These are phyloP conservation scores for Lathamus discolor DNA, from an alignment of 2,113 vertebrate genomes.

Conservation along the genomic window DNA sequence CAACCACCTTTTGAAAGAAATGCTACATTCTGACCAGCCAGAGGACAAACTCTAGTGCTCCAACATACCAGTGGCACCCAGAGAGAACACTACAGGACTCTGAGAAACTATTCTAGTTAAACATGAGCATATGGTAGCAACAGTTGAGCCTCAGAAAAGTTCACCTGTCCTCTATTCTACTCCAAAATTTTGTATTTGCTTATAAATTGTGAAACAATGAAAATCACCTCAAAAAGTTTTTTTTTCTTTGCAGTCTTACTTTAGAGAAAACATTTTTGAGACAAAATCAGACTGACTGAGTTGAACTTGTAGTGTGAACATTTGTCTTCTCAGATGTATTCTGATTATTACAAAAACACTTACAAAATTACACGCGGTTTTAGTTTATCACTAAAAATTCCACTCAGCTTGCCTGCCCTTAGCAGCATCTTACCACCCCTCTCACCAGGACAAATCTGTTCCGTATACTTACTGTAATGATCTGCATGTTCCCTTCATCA, in stretches of 20 bases:
- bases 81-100: conserved; percentile 43
- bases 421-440: background rate
- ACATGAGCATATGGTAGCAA: conserved; percentile 19
- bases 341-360: conserved; percentile 65
- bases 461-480: conserved; percentile 25
- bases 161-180: conserved; percentile 58
- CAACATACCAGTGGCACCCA: conserved; percentile 40
- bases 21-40: conserved; percentile 41
- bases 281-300: conserved; percentile 55
- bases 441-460: background rate
- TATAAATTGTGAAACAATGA: conserved; percentile 44
- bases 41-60: conserved; percentile 38
- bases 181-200: conserved; percentile 45
- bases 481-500: conserved; percentile 28
- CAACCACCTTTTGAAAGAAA: background rate
- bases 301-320: background rate
- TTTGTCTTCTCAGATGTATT: background rate
- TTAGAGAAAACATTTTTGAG: conserved; percentile 45
- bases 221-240: conserved; percentile 19
- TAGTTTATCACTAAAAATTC: conserved; percentile 59
- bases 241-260: conserved; percentile 28
- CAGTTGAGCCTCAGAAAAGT: conserved; percentile 46
- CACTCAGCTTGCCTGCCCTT: background rate
- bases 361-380: conserved; percentile 28
- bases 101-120: conserved; percentile 46